Evolutionary conservation across 2,113 vertebrate genomes (phyloP).

Genomic region (Tachycineta bicolor): DNA sequence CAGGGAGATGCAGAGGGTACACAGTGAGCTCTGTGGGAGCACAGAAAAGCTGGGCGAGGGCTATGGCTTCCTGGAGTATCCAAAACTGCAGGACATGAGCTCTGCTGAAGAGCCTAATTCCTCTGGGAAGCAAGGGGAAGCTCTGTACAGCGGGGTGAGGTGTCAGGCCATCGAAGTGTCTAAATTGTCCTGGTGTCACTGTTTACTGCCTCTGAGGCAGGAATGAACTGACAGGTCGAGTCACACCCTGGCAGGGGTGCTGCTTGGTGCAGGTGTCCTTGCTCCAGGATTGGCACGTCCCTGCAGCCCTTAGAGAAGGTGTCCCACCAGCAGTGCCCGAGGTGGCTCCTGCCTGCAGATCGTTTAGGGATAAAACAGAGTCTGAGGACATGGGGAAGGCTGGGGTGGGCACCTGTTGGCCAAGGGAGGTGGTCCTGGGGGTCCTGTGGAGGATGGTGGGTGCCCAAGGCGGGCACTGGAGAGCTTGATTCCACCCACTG

Average conservation of each 20-base stretch:
- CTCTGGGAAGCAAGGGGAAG: not conserved
- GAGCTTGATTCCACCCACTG: not conserved
- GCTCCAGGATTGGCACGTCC: rapidly evolving
- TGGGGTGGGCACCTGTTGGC: rapidly evolving
- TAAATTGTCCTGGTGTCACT: not conserved
- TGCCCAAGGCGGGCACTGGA: not conserved
- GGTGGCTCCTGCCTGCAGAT: not conserved
- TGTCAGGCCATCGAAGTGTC: not conserved
- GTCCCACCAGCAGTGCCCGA: rapidly evolving
- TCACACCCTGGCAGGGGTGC: not conserved
- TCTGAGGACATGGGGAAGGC: not conserved
- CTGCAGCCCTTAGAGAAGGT: not conserved
- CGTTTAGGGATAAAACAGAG: not conserved
- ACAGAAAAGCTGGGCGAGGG: not conserved
- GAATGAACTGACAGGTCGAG: not conserved
- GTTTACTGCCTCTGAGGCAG: not conserved
- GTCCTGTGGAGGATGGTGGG: not conserved
- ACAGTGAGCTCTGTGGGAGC: not conserved
- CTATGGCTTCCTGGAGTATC: rapidly evolving
- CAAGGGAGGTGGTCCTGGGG: not conserved
- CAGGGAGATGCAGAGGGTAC: rapidly evolving
- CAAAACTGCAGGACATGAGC: rapidly evolving
- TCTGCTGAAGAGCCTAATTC: rapidly evolving
- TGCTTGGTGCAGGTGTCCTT: not conserved
- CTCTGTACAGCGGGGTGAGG: rapidly evolving